These are phyloP conservation scores for Dicyrtomina minuta DNA, from an alignment of 2,888 invertebrate species.

Conservation along the genomic window DNA sequence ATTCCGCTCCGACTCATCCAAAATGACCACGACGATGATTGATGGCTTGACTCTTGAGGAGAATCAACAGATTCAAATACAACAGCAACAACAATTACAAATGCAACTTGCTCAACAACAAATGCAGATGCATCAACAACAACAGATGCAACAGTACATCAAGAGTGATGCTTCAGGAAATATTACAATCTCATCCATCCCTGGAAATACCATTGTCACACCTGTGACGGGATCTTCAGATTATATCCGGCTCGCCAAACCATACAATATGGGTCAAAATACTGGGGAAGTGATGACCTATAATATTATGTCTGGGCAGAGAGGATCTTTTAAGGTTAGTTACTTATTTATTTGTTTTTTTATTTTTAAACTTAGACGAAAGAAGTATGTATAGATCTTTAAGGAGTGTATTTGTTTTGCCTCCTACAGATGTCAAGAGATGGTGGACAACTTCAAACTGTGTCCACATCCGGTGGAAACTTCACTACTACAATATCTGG, in stretches of 20 bases:
- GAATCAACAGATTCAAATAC: neutral
- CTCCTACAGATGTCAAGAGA: conserved; percentile 19
- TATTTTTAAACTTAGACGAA: too few relatives aligned
- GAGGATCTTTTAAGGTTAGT: conserved; percentile 25
- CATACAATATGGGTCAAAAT: conserved; percentile 16
- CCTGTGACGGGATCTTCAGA: neutral
- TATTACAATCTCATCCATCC: conserved; percentile 17
- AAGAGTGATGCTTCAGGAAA: conserved; percentile 14
- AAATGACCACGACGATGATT: neutral
- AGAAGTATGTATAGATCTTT: too few relatives aligned
- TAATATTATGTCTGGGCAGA: conserved; percentile 26
- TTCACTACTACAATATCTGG: neutral
- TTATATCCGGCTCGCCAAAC: conserved; percentile 23
- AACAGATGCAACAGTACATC: conserved; percentile 11
- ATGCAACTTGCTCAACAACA: conserved; percentile 7
- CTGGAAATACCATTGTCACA: neutral
- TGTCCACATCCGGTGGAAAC: conserved; percentile 7
- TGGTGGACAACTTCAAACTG: neutral
- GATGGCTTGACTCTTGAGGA: neutral
- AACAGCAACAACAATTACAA: neutral
- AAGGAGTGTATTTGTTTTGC: too few relatives aligned
- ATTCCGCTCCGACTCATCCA: conserved; percentile 7
- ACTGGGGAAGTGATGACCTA: conserved; percentile 27
- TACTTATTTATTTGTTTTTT: neutral
- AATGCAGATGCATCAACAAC: neutral